Base-by-base conservation (phyloP, 2,888 invertebrate genomes). In the Mamestra brassicae region DNA sequence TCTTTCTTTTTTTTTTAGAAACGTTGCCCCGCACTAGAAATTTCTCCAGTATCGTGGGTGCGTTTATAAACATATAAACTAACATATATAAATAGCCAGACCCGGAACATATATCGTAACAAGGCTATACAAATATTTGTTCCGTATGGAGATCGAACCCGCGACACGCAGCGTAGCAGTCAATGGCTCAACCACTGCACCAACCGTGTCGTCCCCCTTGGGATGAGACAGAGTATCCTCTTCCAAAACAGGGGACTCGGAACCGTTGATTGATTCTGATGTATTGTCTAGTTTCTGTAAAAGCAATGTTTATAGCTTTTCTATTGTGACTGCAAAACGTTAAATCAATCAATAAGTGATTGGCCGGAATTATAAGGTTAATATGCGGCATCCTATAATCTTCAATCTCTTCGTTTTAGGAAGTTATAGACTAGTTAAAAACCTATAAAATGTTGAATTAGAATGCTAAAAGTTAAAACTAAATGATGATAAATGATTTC, bases 401-500 rank as follows among this genome's bases (percentile, higher is more conserved):
- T 11, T 47, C 13, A 11, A 6, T 47, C 11, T 47, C 11, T 47
- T 17, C 65, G 1, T 52, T 38, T 36, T 42, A 50, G 60, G 64
- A 64, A 54, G 15, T 61, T 57, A 42, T 4, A 36, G 64, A 60
- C 45, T 34, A 76, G 38, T 64, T 64, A 70, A 54, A 64, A 54
- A 71, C 15, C 2, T 15, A 60, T 76, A 75, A 76, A 74, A 52
- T 36, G 13, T 57, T 50, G 15, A 42, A 74, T 62, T 15, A 50
- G 42, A 15, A 62, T 52, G 11, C 38, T 74, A 50, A 74, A 38
- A 76, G 34, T 55, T 11, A 3, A 52, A 74, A 68, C 34, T 17
- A 55, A 67, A 67, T 67, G 54, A 76, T 74, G 68, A 74, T 75
- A 45, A 69, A 63, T 75, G 75, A 57, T 63, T 26, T 69, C 15